Percentiles rank a stretch among this genome's conserved stretches.
These are phyloP conservation scores for Pogonognathellus flavescens DNA, from an alignment of 1,140 invertebrate genomes.

Conservation along the genomic window DNA sequence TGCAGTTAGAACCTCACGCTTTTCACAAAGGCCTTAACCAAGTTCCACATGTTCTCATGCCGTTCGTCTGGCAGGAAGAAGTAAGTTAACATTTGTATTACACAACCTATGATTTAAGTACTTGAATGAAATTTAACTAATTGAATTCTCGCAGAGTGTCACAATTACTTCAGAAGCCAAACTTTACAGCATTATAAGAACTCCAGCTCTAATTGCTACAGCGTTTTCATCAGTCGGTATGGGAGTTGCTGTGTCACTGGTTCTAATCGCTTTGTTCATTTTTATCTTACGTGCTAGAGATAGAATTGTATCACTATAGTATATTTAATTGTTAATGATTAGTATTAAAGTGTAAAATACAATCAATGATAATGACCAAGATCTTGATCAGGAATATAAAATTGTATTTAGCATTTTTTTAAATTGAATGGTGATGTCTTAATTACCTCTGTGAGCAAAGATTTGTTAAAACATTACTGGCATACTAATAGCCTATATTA, in stretches of 20 bases:
- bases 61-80: conserved; percentile 5
- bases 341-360: too few species aligned
- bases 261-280: not conserved
- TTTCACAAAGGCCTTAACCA: not conserved
- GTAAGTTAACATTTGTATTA: too few species aligned
- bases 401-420: too few species aligned
- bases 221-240: not conserved
- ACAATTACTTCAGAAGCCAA: not conserved
- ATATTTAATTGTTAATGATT: too few species aligned
- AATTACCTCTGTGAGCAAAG: too few species aligned
- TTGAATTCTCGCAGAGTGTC: not conserved
- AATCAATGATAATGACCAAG: too few species aligned
- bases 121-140: too few species aligned
- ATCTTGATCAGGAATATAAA: too few species aligned
- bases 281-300: not conserved
- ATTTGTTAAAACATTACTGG: too few species aligned
- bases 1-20: not conserved
- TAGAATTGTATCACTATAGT: not conserved
- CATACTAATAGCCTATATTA: too few species aligned
- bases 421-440: too few species aligned
- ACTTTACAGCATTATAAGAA: not conserved
- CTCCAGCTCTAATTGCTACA: not conserved
- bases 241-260: not conserved
- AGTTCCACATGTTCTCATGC: conserved; percentile 7
- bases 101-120: too few species aligned